Evolutionary conservation across 92 coral and sea anemone genomes (phyloP), one percentile per base, ranked within the genome.

Genomic region (Virgularia gustaviana): DNA sequence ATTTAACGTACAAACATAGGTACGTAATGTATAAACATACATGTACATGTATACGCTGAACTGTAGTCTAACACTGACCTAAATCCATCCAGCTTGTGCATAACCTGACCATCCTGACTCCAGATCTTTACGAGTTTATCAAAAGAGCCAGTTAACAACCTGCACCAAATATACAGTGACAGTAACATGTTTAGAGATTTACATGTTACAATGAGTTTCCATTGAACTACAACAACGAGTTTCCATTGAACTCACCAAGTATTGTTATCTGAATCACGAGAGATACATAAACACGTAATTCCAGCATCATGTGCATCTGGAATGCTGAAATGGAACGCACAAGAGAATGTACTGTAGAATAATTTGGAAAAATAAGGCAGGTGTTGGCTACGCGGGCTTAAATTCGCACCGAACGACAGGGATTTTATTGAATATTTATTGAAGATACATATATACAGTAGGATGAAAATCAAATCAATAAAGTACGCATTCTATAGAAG

Each of bases 71-170:
- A 34, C n/a, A n/a, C 72, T 35, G 56, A 92, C 96, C 96, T 83
- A 71, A 92, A 89, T 32, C 98, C 98, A 80, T 92, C 98, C 86
- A 92, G 89, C 70, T 87, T 89, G 75, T 92, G 98, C 94, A 92
- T 79, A 25, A 85, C 81, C 70, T 89, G 96, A 27, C 96, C 98
- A 83, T 92, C 98, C 78, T 87, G 98, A 44, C 94, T 79, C 98
- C 98, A 92, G 28, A 92, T 90, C 67, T 92, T 92, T n/a, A 92
- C 96, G 76, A 87, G 84, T 81, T 92, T 92, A 59, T 92, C 98
- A 85, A 92, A 92, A 22, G 95, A 90, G 49, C 98, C 98, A 36
- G 94, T 84, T 20, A 92, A 77, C 36, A 92, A 78, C 98, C 97
- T 90, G 32, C 15, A 43, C 34, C 6, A 6, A 24, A 56, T 32